These are phyloP conservation scores for Monopis laevigella DNA, from an alignment of 2,888 invertebrate genomes.

Conservation along the genomic window DNA sequence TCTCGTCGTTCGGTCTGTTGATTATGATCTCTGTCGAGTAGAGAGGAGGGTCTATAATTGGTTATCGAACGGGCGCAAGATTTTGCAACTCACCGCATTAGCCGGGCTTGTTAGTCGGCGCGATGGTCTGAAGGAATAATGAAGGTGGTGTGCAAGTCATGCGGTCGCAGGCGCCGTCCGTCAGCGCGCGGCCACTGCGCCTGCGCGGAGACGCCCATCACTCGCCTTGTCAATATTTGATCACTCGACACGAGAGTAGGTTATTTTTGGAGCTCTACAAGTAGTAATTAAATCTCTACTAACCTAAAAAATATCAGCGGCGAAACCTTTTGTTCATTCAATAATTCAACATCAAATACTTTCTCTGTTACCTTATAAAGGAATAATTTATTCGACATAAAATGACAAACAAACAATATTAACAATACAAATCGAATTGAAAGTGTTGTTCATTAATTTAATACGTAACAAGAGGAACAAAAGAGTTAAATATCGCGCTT, in stretches of 20 bases:
- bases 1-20: constrained; percentile 6
- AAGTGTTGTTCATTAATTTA: constrained; percentile 50
- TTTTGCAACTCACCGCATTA: constrained; percentile 66
- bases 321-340: constrained; percentile 44
- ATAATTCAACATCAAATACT: background rate
- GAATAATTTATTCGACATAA: too few relatives aligned
- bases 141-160: constrained; percentile 60
- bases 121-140: constrained; percentile 37
- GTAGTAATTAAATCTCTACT: constrained; percentile 55
- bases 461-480: constrained; percentile 33
- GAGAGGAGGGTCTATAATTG: constrained; percentile 1
- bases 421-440: too few relatives aligned
- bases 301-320: constrained; percentile 46
- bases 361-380: background rate
- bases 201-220: constrained; percentile 26
- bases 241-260: constrained; percentile 54
- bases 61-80: constrained; percentile 21
- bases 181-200: constrained; percentile 29
- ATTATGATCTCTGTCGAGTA: constrained; percentile 4
- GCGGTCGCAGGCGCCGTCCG: constrained; percentile 41
- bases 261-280: constrained; percentile 57
- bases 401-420: too few relatives aligned
- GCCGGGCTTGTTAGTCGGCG: constrained; percentile 58
- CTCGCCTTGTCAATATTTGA: constrained; percentile 53
- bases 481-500: constrained; percentile 25